Evolutionary conservation across 2,888 invertebrate genomes (phyloP), one percentile per base, ranked within the genome.

Genomic region (Polia nebulosa): DNA sequence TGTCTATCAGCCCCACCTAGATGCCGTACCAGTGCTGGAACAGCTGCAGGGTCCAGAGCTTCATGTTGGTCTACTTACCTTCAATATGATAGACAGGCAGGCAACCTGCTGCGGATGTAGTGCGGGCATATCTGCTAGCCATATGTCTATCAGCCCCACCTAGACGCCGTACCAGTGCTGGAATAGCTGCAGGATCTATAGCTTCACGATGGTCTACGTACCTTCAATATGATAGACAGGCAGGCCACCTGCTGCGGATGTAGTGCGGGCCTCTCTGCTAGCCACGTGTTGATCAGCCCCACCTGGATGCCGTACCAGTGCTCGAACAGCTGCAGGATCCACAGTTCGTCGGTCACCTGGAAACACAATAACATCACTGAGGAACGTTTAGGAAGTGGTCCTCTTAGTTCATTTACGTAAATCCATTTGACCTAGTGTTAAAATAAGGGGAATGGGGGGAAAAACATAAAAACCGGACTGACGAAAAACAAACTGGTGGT

Each of bases 161-260:
- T 99, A 99, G 85, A 97, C 97, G 63, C 98, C 98, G 95, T 99
- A 99, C 99, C 99, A 99, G 94, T 98, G 97, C 97, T 99, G 96
- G 79, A 97, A 97, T 82, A 96, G 93, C 88, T 96, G 97, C 36
- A 97, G 91, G 57, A 97, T 96, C 15, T 15, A n/a, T 8, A 45
- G 15, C 49, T 49, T 25, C 25, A 1, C 9, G 22, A 7, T 17
- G 15, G n/a, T 34, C n/a, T 22, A n/a, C 13, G 52, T 64, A 72
- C 62, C 52, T 80, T 60, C 25, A 49, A 47, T 59, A 99, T 98
- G 92, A 99, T 99, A 89, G 99, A 98, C 86, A 99, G 97, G 93
- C 99, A 99, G 85, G 99, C 99, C 90, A 99, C 99, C 95, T 99
- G 99, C 92, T 99, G 99, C 78, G 98, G 98, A 93, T 99, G 99